These are phyloP conservation scores for Dynastes hyllus DNA, from an alignment of 2,888 invertebrate genomes.

Conservation along the genomic window DNA sequence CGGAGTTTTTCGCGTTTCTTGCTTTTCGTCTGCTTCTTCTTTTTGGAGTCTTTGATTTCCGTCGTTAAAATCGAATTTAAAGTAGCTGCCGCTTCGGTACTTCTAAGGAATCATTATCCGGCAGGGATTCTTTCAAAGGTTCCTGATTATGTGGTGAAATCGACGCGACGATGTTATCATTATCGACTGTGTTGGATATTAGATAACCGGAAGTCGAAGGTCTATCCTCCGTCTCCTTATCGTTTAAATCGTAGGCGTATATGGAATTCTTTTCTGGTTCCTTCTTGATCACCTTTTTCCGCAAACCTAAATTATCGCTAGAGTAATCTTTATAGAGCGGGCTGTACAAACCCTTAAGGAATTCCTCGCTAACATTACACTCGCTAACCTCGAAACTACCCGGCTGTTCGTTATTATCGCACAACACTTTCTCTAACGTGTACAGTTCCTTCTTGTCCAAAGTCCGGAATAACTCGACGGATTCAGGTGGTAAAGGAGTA, in stretches of 20 bases:
- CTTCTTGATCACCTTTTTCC: conserved; percentile 16
- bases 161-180: conserved; percentile 75
- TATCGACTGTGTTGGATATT: conserved; percentile 77
- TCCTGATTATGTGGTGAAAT: conserved; percentile 70
- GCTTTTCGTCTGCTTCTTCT: conserved; percentile 52
- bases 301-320: conserved; percentile 52
- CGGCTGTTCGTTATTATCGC: conserved; percentile 91
- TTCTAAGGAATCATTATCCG: conserved; percentile 73
- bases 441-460: conserved; percentile 88
- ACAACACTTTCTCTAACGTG: conserved; percentile 90
- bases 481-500: too few species aligned
- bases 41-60: conserved; percentile 69
- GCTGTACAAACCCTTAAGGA: conserved; percentile 81
- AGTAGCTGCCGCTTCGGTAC: conserved; percentile 79
- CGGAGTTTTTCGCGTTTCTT: conserved; percentile 64
- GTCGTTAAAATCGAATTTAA: conserved; percentile 75
- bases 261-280: conserved; percentile 61
- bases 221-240: conserved; percentile 70
- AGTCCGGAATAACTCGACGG: conserved; percentile 86
- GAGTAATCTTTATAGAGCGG: conserved; percentile 77
- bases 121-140: conserved; percentile 67
- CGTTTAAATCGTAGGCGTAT: conserved; percentile 12
- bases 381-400: conserved; percentile 70
- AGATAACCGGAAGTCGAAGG: conserved; percentile 80
- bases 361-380: conserved; percentile 74